Evolutionary conservation across 2,888 invertebrate genomes (phyloP).

Genomic region (Mimas tiliae): DNA sequence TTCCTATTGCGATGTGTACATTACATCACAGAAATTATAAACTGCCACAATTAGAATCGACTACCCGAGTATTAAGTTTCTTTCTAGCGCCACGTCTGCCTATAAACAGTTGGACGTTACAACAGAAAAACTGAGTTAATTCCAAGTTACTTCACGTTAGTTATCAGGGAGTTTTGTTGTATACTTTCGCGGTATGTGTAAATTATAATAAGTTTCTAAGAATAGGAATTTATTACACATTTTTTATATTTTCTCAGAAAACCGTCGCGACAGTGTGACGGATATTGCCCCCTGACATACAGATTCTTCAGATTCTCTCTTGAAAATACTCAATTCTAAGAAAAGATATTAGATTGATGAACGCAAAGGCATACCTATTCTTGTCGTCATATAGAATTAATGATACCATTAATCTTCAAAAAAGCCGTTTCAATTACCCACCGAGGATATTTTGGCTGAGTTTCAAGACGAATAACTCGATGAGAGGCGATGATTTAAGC

Average conservation of each 20-base stretch:
- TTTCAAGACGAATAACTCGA: conserved; percentile 38
- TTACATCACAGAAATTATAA: too few species aligned
- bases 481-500: conserved; percentile 19
- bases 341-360: conserved; percentile 30
- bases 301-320: conserved; percentile 13
- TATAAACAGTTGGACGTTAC: too few species aligned
- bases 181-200: too few species aligned
- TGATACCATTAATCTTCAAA: conserved; percentile 44
- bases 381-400: conserved; percentile 36
- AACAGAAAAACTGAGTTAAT: too few species aligned
- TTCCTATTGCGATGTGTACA: too few species aligned
- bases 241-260: conserved; percentile 28
- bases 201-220: too few species aligned
- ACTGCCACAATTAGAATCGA: too few species aligned
- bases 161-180: too few species aligned
- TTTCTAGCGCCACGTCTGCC: too few species aligned
- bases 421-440: conserved; percentile 43
- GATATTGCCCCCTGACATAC: conserved; percentile 2
- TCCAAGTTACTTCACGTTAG: too few species aligned
- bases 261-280: conserved; percentile 30
- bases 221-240: neutral
- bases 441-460: conserved; percentile 39
- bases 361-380: conserved; percentile 5
- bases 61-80: too few species aligned
- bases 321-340: conserved; percentile 29